These are phyloP conservation scores for Thelaira solivaga DNA, from an alignment of 2,888 invertebrate genomes.

Conservation along the genomic window DNA sequence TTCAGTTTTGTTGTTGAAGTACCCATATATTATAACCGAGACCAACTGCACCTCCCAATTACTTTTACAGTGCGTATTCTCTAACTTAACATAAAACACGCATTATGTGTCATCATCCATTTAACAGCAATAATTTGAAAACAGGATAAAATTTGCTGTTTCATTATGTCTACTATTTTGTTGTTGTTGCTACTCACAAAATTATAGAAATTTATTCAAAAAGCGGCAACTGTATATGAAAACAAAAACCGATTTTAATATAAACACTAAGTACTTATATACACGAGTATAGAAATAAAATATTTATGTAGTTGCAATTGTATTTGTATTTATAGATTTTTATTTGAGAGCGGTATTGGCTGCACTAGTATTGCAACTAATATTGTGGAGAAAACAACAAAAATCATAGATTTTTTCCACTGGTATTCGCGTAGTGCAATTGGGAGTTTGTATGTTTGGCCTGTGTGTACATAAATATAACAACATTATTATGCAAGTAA, in stretches of 20 bases:
- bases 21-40: constrained; percentile 27
- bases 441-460: too few relatives aligned
- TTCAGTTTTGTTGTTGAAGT: too few relatives aligned
- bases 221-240: constrained; percentile 6
- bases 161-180: background rate
- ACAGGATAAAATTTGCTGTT: constrained; percentile 18
- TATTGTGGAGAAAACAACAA: constrained; percentile 20
- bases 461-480: too few relatives aligned
- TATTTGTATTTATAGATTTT: constrained; percentile 10
- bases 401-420: constrained; percentile 17
- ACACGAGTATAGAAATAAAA: too few relatives aligned
- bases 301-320: background rate
- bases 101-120: constrained; percentile 50
- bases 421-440: too few relatives aligned
- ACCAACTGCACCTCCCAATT: background rate
- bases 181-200: background rate
- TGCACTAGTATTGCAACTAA: constrained; percentile 43
- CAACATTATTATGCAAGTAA: constrained; percentile 24
- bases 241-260: background rate
- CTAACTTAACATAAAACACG: constrained; percentile 47
- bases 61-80: constrained; percentile 16
- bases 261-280: constrained; percentile 7
- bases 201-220: constrained; percentile 38
- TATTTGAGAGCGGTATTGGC: constrained; percentile 17
- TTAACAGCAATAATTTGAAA: constrained; percentile 41